Evolutionary conservation across 1,140 invertebrate genomes (phyloP), one percentile per base, ranked within the genome.

Genomic region (Elysia chlorotica): DNA sequence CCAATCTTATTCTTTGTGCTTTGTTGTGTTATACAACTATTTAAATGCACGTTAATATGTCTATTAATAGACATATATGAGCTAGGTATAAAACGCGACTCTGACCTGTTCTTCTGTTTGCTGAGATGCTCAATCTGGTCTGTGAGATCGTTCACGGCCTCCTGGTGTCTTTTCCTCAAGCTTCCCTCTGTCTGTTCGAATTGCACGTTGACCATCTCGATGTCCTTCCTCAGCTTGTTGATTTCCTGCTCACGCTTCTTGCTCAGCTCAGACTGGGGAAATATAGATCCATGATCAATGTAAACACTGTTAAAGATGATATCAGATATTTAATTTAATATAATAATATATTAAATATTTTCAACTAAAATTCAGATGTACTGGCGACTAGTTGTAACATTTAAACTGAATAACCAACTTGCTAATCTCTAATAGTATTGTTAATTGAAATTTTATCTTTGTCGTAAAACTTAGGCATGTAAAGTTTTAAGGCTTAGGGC

Each of bases 121-220:
- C 74, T 79, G 66, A 87, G 79, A 62, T 82, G 79, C 53, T 88
- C 87, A 5, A 87, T 73, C 74, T 88, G 86, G 65, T 86, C 85
- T n/a, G 82, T 76, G 4, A 87, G 77, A 69, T 88, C 87, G 65
- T 85, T 86, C 66, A 88, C 75, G 30, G 84, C 73, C 37, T 86
- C 83, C 38, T 85, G 80, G 79, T 86, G 82, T 72, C 86, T 76
- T 74, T 85, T 86, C 67, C 86, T 82, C 73, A 87, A 75, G 74
- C 79, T 85, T 28, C 79, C 63, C 72, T 86, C 84, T 33, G 79
- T 41, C 31, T 77, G 77, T 71, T 88, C 87, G 62, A 83, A 81
- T 70, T 84, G 81, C 21, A 79, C 76, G 57, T 78, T 82, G 63
- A 78, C 75, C 6, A 84, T 76, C 76, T 88, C 87, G 28, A 87